These are phyloP conservation scores for Stomatorhinus ivindoensis DNA, from an alignment of 2,113 vertebrate genomes.

Conservation along the genomic window DNA sequence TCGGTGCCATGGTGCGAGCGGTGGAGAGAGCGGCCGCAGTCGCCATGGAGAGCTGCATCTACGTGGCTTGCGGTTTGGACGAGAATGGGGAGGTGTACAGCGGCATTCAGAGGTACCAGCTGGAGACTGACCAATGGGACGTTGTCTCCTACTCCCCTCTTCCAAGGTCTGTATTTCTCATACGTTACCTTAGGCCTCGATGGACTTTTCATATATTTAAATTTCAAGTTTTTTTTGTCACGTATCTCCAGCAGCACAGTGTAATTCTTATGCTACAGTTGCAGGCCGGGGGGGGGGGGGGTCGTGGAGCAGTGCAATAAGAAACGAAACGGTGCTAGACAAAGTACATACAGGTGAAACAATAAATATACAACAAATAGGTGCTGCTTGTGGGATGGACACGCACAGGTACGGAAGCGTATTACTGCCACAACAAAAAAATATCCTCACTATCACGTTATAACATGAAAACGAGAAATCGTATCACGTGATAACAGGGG, in stretches of 20 bases:
- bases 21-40: conserved; percentile 70
- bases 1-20: conserved; percentile 63
- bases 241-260: not conserved
- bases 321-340: not conserved
- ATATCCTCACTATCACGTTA: no score
- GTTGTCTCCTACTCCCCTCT: conserved; percentile 74
- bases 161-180: conserved; percentile 60
- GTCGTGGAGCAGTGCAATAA: not conserved
- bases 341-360: not conserved
- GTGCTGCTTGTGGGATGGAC: not conserved
- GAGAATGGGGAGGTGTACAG: conserved; percentile 74
- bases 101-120: conserved; percentile 71
- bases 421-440: no score
- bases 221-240: not conserved
- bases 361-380: not conserved
- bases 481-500: no score
- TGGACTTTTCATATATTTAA: not conserved
- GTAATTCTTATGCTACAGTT: not conserved
- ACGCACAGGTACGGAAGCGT: not conserved
- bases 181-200: not conserved
- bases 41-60: conserved; percentile 57
- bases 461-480: no score
- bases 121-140: conserved; percentile 65
- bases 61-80: conserved; percentile 77
- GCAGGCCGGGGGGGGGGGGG: not conserved